Conservation (phyloP, 2,888 invertebrate genomes). For the Neoaliturus tenellus region DNA sequence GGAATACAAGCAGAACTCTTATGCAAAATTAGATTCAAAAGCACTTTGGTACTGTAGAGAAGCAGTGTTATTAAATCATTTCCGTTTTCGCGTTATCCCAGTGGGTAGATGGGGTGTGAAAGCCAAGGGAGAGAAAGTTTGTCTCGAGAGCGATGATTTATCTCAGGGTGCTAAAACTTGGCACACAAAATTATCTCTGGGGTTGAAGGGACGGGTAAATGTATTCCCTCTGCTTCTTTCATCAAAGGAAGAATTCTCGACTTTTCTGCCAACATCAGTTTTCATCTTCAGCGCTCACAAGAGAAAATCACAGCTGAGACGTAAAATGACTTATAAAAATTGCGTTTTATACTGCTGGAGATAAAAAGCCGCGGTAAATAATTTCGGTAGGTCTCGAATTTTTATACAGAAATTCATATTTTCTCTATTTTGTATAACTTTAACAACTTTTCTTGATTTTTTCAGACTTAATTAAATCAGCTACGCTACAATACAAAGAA, state of each 20-base stretch:
- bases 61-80: slow-evolving; percentile 8
- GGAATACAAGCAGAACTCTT: no score
- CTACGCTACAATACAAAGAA: no score
- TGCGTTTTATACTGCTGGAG: neutral
- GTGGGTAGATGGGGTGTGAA: slow-evolving; percentile 36
- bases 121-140: slow-evolving; percentile 9
- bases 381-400: no score
- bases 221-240: slow-evolving; percentile 36
- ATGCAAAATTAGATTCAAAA: no score
- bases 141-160: slow-evolving; percentile 42
- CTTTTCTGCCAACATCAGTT: slow-evolving; percentile 31
- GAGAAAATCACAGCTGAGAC: slow-evolving; percentile 36
- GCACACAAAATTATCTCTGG: slow-evolving; percentile 50
- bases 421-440: no score
- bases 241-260: slow-evolving; percentile 42
- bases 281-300: neutral
- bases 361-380: no score
- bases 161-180: slow-evolving; percentile 44
- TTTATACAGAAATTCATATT: no score
- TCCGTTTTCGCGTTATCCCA: neutral
- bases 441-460: no score
- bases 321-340: slow-evolving; percentile 22
- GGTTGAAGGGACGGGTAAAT: slow-evolving; percentile 44
- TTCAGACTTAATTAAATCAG: no score
- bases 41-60: neutral